These are phyloP conservation scores for Melolontha melolontha DNA, from an alignment of 2,888 invertebrate genomes.

Conservation along the genomic window DNA sequence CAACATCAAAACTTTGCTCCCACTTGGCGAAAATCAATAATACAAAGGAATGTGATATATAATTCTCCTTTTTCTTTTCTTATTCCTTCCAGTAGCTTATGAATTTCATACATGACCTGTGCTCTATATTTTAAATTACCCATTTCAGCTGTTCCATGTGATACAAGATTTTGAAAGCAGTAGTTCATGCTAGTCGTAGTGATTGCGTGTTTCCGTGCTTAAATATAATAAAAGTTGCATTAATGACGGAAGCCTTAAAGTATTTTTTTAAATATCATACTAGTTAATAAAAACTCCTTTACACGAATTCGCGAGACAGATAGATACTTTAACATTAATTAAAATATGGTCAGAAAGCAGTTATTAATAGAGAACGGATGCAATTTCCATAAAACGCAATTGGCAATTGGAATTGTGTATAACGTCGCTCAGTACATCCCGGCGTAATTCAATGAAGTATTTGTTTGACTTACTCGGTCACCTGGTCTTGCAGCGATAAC, in stretches of 20 bases:
- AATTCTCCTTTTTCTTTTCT: background rate
- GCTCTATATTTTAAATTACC: slow-evolving; percentile 21
- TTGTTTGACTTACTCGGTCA: no score
- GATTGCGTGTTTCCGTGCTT: background rate
- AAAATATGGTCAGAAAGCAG: background rate
- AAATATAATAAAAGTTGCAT: background rate
- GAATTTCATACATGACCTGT: slow-evolving; percentile 10
- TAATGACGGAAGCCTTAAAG: slow-evolving; percentile 12
- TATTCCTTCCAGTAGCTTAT: background rate
- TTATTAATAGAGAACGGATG: no score
- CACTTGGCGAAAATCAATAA: slow-evolving; percentile 20
- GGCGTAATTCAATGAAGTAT: no score
- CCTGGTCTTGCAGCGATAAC: no score
- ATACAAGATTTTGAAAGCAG: background rate
- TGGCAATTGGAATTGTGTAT: no score
- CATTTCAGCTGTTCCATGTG: background rate
- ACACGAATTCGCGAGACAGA: background rate
- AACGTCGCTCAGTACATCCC: no score
- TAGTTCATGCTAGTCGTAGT: background rate
- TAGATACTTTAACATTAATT: background rate
- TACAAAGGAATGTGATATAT: background rate
- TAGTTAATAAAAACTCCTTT: background rate
- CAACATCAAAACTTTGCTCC: no score
- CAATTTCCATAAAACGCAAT: no score
- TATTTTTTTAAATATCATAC: slow-evolving; percentile 5